These are phyloP conservation scores for Chiridota heheva DNA, from an alignment of 35 echinoderm and acorn worm genomes.

Conservation along the genomic window DNA sequence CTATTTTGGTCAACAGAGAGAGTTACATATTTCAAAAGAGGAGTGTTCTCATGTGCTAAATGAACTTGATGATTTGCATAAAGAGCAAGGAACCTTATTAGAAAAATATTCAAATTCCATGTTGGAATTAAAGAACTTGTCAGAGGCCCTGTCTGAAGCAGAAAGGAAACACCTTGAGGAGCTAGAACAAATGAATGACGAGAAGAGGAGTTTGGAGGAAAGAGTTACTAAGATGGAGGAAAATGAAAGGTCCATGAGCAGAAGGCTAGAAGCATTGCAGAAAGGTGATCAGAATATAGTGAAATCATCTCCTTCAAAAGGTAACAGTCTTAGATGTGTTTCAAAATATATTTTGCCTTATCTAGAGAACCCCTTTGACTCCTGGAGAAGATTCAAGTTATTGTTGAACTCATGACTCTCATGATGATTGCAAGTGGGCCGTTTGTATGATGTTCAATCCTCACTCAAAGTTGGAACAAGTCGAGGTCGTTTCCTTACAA, in stretches of 20 bases:
- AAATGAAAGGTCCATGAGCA: conserved; percentile 48
- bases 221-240: conserved; percentile 39
- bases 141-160: conserved; percentile 50
- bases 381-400: too few species aligned
- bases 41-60: conserved; percentile 73
- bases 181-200: conserved; percentile 45
- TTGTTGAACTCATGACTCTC: too few species aligned
- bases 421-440: too few species aligned
- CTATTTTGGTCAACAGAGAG: conserved; percentile 47
- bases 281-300: conserved; percentile 40
- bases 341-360: too few species aligned
- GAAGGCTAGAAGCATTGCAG: conserved; percentile 70
- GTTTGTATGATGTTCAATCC: too few species aligned
- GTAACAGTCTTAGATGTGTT: too few species aligned
- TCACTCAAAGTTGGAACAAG: too few species aligned
- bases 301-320: too few species aligned
- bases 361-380: too few species aligned
- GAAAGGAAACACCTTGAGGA: conserved; percentile 84
- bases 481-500: too few species aligned
- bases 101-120: conserved; percentile 74
- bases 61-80: conserved; percentile 69
- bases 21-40: conserved; percentile 89
- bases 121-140: conserved; percentile 60
- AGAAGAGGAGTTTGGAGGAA: conserved; percentile 62
- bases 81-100: conserved; percentile 68